phyloP scores from a whole-genome alignment of 2,888 invertebrate species.

The Papilio protenor region DNA sequence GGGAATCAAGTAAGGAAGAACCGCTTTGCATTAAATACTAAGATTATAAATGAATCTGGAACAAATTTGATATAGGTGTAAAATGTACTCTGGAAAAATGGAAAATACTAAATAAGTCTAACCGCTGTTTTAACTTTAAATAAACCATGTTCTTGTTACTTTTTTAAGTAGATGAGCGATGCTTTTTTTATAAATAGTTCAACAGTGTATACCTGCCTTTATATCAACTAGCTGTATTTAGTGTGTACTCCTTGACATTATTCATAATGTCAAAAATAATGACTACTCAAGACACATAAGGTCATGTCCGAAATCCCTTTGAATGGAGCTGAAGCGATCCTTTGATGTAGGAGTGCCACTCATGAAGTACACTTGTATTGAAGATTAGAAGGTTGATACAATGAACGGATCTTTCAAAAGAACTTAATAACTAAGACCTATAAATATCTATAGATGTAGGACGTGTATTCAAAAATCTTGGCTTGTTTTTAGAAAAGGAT shows the following conservation, averaged over 20 bases:
- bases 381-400: conserved; percentile 31
- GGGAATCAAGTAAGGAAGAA: too few species aligned
- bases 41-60: too few species aligned
- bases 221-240: not conserved
- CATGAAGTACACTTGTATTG: conserved; percentile 22
- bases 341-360: conserved; percentile 39
- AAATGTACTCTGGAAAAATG: too few species aligned
- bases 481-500: not conserved
- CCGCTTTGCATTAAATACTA: too few species aligned
- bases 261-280: conserved; percentile 11
- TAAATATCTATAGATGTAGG: not conserved
- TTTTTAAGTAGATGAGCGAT: too few species aligned
- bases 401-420: conserved; percentile 14
- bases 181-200: too few species aligned
- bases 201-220: too few species aligned
- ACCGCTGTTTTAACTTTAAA: too few species aligned
- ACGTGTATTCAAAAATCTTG: not conserved
- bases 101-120: too few species aligned
- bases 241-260: not conserved
- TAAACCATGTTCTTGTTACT: too few species aligned
- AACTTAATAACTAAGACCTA: not conserved
- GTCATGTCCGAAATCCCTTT: conserved; percentile 35
- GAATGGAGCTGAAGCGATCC: conserved; percentile 12
- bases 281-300: conserved; percentile 25
- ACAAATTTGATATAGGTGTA: too few species aligned